These are phyloP conservation scores for Drosophila pegasa DNA, from an alignment of 2,888 invertebrate species.

Conservation along the genomic window DNA sequence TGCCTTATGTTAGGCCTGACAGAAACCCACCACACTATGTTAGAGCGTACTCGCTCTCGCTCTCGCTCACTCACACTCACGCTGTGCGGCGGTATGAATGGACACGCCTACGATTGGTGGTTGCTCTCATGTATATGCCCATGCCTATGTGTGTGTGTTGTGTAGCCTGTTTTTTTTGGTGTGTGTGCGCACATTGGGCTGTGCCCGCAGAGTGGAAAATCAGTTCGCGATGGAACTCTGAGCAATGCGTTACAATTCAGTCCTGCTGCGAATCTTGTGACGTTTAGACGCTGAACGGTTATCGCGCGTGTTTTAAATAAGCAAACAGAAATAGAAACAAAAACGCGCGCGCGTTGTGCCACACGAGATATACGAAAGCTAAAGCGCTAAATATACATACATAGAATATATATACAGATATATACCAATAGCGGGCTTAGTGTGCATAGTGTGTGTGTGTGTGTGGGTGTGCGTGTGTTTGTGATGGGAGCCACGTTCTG, in stretches of 20 bases:
- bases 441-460: constrained; percentile 29
- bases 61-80: constrained; percentile 8
- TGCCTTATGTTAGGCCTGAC: constrained; percentile 35
- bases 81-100: constrained; percentile 15
- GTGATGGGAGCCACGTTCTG: constrained; percentile 43
- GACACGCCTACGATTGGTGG: constrained; percentile 60
- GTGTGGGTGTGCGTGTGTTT: constrained; percentile 15
- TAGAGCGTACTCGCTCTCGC: constrained; percentile 18
- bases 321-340: constrained; percentile 2
- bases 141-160: constrained; percentile 19
- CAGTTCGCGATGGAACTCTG: constrained; percentile 43
- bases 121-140: constrained; percentile 27
- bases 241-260: constrained; percentile 78
- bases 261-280: constrained; percentile 85
- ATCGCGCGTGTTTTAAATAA: constrained; percentile 64
- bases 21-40: constrained; percentile 47
- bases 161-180: constrained; percentile 44
- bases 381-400: constrained; percentile 25
- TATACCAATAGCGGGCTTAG: constrained; percentile 32
- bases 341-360: constrained; percentile 39
- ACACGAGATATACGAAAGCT: constrained; percentile 21
- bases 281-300: constrained; percentile 82
- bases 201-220: constrained; percentile 43
- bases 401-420: constrained; percentile 22
- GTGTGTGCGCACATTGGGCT: constrained; percentile 46